Evolutionary conservation across 2,888 invertebrate genomes (phyloP).

Genomic region (Microctonus aethiopoides): DNA sequence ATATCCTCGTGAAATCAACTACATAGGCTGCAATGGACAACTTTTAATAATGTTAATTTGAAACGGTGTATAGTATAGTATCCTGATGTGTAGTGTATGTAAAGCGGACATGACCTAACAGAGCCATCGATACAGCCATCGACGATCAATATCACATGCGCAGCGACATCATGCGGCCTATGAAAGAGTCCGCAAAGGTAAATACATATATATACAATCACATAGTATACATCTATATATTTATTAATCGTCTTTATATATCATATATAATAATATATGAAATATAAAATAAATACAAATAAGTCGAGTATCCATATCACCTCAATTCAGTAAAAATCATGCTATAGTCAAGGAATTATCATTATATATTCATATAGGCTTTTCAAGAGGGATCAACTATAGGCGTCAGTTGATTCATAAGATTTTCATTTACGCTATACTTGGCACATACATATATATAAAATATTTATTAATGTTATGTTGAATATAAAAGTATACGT

Average conservation of each 20-base stretch:
- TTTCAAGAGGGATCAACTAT: constrained; percentile 11
- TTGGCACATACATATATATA: neutral
- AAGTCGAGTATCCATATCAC: neutral
- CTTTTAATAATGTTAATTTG: constrained; percentile 35
- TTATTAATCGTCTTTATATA: neutral
- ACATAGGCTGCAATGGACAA: constrained; percentile 17
- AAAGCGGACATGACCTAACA: constrained; percentile 32
- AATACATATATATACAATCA: neutral
- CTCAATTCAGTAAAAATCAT: constrained; percentile 22
- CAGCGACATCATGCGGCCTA: constrained; percentile 38
- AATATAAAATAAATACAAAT: too few species aligned
- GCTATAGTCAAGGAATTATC: constrained; percentile 23
- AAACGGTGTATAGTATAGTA: constrained; percentile 21
- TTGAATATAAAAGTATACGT: too few species aligned
- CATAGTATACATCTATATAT: neutral
- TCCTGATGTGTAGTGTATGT: neutral
- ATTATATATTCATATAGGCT: constrained; percentile 23
- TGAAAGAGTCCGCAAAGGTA: constrained; percentile 1
- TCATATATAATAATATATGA: constrained; percentile 9
- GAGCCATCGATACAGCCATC: constrained; percentile 30
- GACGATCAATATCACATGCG: constrained; percentile 38
- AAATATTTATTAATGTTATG: neutral
- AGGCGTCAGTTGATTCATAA: constrained; percentile 7
- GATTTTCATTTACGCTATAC: neutral
- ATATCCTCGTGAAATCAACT: neutral